Percentiles rank a stretch among this genome's conserved stretches.
Conservation (phyloP, 2,888 invertebrate species). For the Callyntrura guangdongensis region DNA sequence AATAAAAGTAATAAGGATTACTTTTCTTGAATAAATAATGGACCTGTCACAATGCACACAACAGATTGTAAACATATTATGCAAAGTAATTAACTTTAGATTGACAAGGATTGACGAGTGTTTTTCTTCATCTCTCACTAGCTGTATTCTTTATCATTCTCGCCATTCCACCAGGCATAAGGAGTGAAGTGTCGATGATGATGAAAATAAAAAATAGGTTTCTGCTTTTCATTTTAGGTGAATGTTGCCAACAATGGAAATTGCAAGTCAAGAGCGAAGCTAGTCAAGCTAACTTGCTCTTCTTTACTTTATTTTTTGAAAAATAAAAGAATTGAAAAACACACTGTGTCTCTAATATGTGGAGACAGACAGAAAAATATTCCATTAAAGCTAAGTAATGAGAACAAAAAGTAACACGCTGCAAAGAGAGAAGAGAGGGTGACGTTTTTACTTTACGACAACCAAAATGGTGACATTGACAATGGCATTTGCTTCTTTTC, state of each 20-base stretch:
- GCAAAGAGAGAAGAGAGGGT: slow-evolving; percentile 49
- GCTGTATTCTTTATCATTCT: background rate
- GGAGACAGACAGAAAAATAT: slow-evolving; percentile 11
- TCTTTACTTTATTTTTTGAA: background rate
- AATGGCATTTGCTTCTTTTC: slow-evolving; percentile 61
- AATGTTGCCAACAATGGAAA: slow-evolving; percentile 60
- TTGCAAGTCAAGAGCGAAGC: slow-evolving; percentile 67
- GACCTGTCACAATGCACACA: slow-evolving; percentile 53
- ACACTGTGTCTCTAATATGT: slow-evolving; percentile 34
- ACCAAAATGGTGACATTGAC: slow-evolving; percentile 75
- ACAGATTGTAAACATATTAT: slow-evolving; percentile 59
- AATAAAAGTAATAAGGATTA: slow-evolving; percentile 29
- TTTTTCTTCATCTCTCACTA: slow-evolving; percentile 20
- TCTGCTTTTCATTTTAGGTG: slow-evolving; percentile 30
- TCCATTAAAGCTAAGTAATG: slow-evolving; percentile 61
- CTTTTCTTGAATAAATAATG: slow-evolving; percentile 53
- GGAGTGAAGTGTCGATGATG: slow-evolving; percentile 14
- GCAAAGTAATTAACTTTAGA: slow-evolving; percentile 79
- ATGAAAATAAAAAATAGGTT: slow-evolving; percentile 13
- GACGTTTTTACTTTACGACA: slow-evolving; percentile 49
- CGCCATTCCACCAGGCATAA: background rate
- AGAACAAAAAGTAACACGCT: slow-evolving; percentile 43
- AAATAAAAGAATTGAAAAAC: slow-evolving; percentile 1
- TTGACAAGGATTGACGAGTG: slow-evolving; percentile 80
- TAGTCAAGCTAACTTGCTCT: background rate